Conservation (phyloP, 2,888 invertebrate species). For the Busseola fusca region DNA sequence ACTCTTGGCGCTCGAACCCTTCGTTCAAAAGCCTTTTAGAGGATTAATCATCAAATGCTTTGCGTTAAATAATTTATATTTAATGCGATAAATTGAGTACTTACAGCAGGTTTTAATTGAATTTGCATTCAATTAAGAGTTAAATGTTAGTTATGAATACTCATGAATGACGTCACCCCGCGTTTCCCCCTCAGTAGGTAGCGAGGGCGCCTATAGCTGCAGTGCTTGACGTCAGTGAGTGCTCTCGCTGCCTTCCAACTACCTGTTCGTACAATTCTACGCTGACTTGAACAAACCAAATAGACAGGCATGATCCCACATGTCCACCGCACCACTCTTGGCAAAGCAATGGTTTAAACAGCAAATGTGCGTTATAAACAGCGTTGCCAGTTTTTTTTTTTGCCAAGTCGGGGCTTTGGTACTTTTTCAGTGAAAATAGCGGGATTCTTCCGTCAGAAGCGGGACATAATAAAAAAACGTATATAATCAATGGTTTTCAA, state of each 20-base stretch:
- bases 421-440: too few relatives aligned
- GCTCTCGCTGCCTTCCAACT: neutral
- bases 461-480: too few relatives aligned
- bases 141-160: constrained; percentile 11
- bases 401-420: too few relatives aligned
- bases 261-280: neutral
- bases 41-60: constrained; percentile 4
- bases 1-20: neutral
- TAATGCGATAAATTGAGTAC: neutral
- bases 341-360: neutral
- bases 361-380: neutral
- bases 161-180: neutral
- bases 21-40: constrained; percentile 2
- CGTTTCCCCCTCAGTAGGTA: too few relatives aligned
- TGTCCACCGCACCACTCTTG: neutral
- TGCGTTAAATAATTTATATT: neutral
- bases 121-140: constrained; percentile 19
- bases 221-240: neutral
- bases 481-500: too few relatives aligned
- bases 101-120: neutral
- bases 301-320: too few relatives aligned
- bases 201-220: neutral
- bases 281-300: constrained; percentile 5
- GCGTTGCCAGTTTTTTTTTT: too few relatives aligned
- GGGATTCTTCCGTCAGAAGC: too few relatives aligned